Conservation (phyloP, 2,888 invertebrate genomes). For the Himalopsyche tibetana region DNA sequence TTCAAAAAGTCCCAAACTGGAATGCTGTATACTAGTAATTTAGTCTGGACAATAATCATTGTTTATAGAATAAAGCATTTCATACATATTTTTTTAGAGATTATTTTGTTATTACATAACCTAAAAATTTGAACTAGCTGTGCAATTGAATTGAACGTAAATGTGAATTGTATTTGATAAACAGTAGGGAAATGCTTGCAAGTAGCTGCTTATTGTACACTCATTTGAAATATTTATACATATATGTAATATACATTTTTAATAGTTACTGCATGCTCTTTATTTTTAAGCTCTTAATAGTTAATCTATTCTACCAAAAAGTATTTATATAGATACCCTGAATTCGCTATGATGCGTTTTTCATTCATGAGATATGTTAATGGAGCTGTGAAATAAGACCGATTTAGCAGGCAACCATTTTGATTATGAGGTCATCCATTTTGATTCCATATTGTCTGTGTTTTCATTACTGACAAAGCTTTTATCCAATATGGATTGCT, state of each 20-base stretch:
- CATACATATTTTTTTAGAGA: too few relatives aligned
- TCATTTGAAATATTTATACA: background rate
- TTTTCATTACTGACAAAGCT: background rate
- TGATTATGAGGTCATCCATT: constrained; percentile 20
- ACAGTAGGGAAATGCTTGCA: constrained; percentile 17
- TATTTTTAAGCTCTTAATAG: constrained; percentile 21
- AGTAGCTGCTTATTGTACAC: constrained; percentile 28
- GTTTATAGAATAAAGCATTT: too few relatives aligned
- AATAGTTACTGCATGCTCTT: constrained; percentile 15
- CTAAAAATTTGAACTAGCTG: background rate
- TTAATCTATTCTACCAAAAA: background rate
- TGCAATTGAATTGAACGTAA: background rate
- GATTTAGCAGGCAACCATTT: background rate
- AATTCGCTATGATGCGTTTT: too few relatives aligned
- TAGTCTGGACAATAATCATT: too few relatives aligned
- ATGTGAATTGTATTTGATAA: constrained; percentile 19
- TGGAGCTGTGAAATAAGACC: background rate
- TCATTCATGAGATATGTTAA: too few relatives aligned
- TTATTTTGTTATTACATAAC: background rate
- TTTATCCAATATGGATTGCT: background rate
- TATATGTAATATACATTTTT: background rate
- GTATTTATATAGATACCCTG: too few relatives aligned
- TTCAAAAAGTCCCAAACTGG: too few relatives aligned
- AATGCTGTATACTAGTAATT: too few relatives aligned
- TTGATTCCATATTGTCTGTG: constrained; percentile 35